A percentile compares a stretch with the other conserved stretches of the same genome.
Evolutionary conservation across 2,797 vertebrate species (phyloP).

Genomic region (Trachops cirrhosus): DNA sequence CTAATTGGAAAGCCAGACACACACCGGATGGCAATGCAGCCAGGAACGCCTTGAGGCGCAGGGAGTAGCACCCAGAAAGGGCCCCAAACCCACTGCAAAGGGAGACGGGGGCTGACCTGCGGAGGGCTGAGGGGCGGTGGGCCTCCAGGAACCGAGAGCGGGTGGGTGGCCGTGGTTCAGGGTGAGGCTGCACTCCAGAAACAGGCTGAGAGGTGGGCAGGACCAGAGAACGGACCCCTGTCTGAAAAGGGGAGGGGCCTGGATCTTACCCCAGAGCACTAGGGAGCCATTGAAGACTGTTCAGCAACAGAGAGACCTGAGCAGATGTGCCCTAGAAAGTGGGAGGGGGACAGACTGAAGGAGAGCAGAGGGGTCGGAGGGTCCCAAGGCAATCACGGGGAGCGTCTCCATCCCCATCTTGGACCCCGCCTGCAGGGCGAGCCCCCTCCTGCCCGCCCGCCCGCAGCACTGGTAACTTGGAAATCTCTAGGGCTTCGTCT

Average conservation of each 20-base stretch:
- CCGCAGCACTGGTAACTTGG: background rate
- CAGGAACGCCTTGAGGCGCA: too few relatives aligned
- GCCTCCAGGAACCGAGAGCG: background rate
- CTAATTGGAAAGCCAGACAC: background rate
- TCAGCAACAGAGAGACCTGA: background rate
- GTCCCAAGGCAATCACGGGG: background rate
- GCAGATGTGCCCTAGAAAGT: background rate
- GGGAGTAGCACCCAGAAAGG: background rate
- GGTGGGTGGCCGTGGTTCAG: background rate
- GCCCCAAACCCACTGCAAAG: background rate
- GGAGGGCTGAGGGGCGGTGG: background rate
- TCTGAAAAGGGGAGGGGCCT: background rate
- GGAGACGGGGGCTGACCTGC: fast-evolving
- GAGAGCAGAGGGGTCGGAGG: background rate
- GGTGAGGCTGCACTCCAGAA: background rate
- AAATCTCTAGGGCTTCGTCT: background rate
- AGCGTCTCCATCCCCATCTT: background rate
- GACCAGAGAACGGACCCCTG: background rate
- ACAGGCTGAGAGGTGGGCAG: background rate
- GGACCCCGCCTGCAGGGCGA: background rate
- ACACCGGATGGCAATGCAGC: background rate
- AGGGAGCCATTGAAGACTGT: background rate
- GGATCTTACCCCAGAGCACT: background rate
- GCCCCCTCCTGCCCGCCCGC: background rate
- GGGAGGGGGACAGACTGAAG: background rate